phyloP scores from a whole-genome alignment of 2,888 invertebrate genomes.

The Drosophila infuscata region DNA sequence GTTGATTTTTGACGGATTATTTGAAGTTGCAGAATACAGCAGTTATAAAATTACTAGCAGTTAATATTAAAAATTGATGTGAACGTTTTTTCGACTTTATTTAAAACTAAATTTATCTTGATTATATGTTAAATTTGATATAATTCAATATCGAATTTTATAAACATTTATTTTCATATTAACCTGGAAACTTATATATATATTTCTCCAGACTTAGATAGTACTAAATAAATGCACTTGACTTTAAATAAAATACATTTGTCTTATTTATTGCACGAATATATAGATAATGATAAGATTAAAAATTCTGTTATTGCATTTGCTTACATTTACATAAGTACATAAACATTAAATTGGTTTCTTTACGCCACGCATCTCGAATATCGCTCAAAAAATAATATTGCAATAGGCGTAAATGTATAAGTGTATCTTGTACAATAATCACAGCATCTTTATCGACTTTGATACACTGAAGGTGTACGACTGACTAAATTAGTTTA shows the following conservation, averaged over 20 bases:
- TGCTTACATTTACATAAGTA: conserved; percentile 66
- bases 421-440: conserved; percentile 61
- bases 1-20: conserved; percentile 12
- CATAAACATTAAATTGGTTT: conserved; percentile 64
- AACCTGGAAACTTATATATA: not conserved
- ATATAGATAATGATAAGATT: conserved; percentile 22
- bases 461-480: conserved; percentile 51
- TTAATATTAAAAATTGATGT: not conserved
- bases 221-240: not conserved
- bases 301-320: conserved; percentile 46
- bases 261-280: conserved; percentile 56
- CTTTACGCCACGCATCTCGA: conserved; percentile 43
- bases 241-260: conserved; percentile 46
- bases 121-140: not conserved
- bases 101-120: not conserved
- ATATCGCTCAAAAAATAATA: conserved; percentile 52
- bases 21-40: conserved; percentile 10
- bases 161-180: not conserved
- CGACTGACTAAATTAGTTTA: conserved; percentile 51
- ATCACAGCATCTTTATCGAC: conserved; percentile 83
- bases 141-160: not conserved
- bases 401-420: conserved; percentile 34
- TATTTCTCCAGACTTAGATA: not conserved
- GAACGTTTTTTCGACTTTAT: not conserved
- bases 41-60: not conserved